Percentiles rank a stretch among this genome's conserved stretches.
phyloP scores from a whole-genome alignment of 2,113 vertebrate genomes.

The Seriola dumerili region DNA sequence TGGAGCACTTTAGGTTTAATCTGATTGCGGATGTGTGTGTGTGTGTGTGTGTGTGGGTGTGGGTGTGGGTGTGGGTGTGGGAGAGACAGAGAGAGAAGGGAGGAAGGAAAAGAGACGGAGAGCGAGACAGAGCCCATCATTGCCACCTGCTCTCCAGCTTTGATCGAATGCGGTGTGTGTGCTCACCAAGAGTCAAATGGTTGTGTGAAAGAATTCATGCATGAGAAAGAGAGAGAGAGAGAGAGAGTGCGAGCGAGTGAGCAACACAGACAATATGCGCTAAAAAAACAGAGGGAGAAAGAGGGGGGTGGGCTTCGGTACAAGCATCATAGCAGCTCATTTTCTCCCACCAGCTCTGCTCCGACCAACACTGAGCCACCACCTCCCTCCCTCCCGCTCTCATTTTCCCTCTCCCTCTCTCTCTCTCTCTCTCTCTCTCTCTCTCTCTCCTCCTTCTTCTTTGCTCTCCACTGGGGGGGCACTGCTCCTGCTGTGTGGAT shows the following conservation, averaged over 20 bases:
- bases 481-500: constrained; percentile 61
- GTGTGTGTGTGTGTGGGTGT: background rate
- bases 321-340: constrained; percentile 68
- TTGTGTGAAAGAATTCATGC: constrained; percentile 69
- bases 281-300: constrained; percentile 34
- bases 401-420: background rate
- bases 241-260: background rate
- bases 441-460: constrained; percentile 31
- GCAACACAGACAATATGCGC: constrained; percentile 33
- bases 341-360: constrained; percentile 65
- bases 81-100: background rate
- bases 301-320: constrained; percentile 62
- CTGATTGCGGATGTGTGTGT: background rate
- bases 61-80: background rate
- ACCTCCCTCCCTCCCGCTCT: constrained; percentile 24
- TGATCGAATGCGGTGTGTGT: constrained; percentile 23
- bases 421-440: background rate
- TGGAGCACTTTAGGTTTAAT: constrained; percentile 46
- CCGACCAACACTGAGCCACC: constrained; percentile 38
- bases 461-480: constrained; percentile 58
- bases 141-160: constrained; percentile 58
- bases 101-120: background rate
- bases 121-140: constrained; percentile 1
- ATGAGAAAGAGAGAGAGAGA: constrained; percentile 16
- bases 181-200: background rate